Percentiles rank a stretch among this genome's conserved stretches.
Evolutionary conservation across 2,113 vertebrate genomes (phyloP).

Genomic region (Diphyllodes magnificus): DNA sequence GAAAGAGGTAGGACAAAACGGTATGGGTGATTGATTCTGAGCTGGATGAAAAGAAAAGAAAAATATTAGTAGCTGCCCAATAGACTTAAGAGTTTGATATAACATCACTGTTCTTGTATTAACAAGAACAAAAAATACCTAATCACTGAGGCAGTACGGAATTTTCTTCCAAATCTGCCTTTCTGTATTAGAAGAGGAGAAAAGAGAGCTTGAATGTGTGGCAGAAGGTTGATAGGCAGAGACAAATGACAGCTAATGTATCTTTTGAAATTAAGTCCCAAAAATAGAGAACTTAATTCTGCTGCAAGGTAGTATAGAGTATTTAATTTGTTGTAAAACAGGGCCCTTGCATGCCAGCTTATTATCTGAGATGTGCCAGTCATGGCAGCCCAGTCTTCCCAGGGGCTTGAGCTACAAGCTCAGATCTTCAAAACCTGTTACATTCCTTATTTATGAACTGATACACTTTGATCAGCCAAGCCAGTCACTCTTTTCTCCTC

Average conservation of each 20-base stretch:
- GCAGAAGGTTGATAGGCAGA: background rate
- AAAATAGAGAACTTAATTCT: background rate
- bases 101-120: background rate
- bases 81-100: background rate
- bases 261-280: background rate
- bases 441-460: slow-evolving; percentile 23
- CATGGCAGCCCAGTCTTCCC: background rate
- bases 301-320: background rate
- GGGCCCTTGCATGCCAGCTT: background rate
- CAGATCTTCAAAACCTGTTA: slow-evolving; percentile 10
- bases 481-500: background rate
- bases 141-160: background rate
- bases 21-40: background rate
- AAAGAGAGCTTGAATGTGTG: background rate
- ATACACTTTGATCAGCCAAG: slow-evolving; percentile 9
- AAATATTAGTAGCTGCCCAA: background rate
- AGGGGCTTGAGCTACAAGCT: background rate
- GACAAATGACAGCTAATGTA: background rate
- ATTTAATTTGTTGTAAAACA: background rate
- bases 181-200: background rate
- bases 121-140: background rate
- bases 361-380: background rate
- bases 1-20: background rate
- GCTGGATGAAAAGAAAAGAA: background rate
- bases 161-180: background rate